These are phyloP conservation scores for Tinea semifulvella DNA, from an alignment of 2,888 invertebrate species.

Conservation along the genomic window DNA sequence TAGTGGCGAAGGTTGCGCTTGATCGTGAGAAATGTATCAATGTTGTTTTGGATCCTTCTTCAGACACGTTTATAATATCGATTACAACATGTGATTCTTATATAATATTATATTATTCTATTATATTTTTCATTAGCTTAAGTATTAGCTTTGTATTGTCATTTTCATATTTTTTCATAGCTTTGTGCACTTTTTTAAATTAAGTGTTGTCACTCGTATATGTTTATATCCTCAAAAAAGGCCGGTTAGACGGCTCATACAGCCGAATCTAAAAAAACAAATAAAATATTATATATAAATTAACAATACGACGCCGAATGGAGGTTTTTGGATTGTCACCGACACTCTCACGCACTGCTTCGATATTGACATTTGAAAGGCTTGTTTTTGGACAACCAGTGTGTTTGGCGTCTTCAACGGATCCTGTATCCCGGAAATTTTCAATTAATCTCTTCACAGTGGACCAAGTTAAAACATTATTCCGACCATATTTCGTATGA, in stretches of 20 bases:
- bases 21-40: slow-evolving; percentile 17
- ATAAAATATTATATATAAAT: too few relatives aligned
- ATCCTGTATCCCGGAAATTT: slow-evolving; percentile 27
- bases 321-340: slow-evolving; percentile 25
- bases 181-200: too few relatives aligned
- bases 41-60: slow-evolving; percentile 9
- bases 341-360: slow-evolving; percentile 24
- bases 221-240: too few relatives aligned
- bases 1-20: slow-evolving; percentile 14
- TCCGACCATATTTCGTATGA: slow-evolving; percentile 25
- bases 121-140: too few relatives aligned
- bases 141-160: too few relatives aligned
- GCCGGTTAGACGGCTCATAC: too few relatives aligned
- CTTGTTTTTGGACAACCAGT: slow-evolving; percentile 23
- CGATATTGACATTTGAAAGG: slow-evolving; percentile 22
- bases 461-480: slow-evolving; percentile 24
- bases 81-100: neutral
- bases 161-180: too few relatives aligned
- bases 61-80: slow-evolving; percentile 4
- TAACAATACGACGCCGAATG: slow-evolving; percentile 26
- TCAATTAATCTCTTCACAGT: slow-evolving; percentile 27
- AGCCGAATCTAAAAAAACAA: too few relatives aligned
- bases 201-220: too few relatives aligned
- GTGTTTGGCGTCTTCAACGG: slow-evolving; percentile 23
- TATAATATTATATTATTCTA: too few relatives aligned